A percentile compares a stretch with the other conserved stretches of the same genome.
These are phyloP conservation scores for Porites evermanni DNA, from an alignment of 92 coral and sea anemone species.

Conservation along the genomic window DNA sequence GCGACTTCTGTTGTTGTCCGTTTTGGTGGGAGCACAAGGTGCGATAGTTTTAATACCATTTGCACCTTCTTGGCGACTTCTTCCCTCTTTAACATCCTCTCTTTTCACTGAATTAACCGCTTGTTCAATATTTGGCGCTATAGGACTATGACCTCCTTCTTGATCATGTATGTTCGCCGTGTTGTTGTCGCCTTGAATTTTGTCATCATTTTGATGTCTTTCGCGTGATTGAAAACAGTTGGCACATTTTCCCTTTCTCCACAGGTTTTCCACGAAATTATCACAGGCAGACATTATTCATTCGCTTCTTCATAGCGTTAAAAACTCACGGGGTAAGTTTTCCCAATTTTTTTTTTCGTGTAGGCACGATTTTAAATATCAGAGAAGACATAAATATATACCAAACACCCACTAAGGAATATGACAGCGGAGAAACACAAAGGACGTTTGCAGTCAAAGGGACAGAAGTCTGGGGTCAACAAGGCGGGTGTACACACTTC, in stretches of 20 bases:
- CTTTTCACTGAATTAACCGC: constrained; percentile 3
- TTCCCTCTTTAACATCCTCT: constrained; percentile 5
- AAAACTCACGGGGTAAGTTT: background rate
- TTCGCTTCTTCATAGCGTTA: background rate
- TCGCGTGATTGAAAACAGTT: constrained; percentile 83
- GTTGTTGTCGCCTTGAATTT: constrained; percentile 1
- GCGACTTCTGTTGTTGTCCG: background rate
- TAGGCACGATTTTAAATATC: constrained; percentile 23
- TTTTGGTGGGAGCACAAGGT: constrained; percentile 8
- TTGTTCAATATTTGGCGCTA: constrained; percentile 5
- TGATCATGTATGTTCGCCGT: constrained; percentile 22
- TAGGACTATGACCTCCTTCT: background rate
- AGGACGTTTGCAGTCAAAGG: constrained; percentile 16
- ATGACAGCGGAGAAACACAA: constrained; percentile 44
- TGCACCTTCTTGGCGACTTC: constrained; percentile 10
- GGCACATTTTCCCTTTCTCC: constrained; percentile 92
- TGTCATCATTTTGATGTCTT: constrained; percentile 43
- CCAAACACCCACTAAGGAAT: constrained; percentile 28
- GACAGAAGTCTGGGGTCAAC: constrained; percentile 40
- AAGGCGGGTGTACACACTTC: constrained; percentile 31
- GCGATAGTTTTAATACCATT: background rate
- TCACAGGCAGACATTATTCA: constrained; percentile 78
- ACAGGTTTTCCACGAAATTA: constrained; percentile 86
- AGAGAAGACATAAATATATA: constrained; percentile 30
- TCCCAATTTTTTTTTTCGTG: background rate